phyloP scores from a whole-genome alignment of 2,797 vertebrate species.

The Alexandromys oeconomus region DNA sequence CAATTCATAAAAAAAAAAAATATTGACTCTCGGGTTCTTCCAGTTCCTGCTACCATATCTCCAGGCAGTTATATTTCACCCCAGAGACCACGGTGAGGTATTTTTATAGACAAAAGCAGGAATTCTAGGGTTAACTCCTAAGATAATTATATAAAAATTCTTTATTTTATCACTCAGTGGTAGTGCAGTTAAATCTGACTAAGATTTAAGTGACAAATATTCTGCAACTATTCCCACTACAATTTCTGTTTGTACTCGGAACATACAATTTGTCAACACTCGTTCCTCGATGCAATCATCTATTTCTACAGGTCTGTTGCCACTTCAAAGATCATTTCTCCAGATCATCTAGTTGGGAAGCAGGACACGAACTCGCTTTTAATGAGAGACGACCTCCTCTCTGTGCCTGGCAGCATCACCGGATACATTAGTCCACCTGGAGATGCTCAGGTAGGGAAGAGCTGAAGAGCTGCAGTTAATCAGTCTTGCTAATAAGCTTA shows the following conservation, averaged over 20 bases:
- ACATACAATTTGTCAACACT: neutral
- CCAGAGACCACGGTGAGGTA: neutral
- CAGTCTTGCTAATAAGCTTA: conserved; percentile 57
- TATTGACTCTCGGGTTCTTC: neutral
- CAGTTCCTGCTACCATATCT: neutral
- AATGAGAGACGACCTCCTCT: conserved; percentile 12
- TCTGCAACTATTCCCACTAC: neutral
- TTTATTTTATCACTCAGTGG: neutral
- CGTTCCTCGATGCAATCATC: neutral
- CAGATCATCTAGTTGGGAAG: neutral
- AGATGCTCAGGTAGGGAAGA: conserved; percentile 20
- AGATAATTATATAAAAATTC: neutral
- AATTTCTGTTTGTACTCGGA: neutral
- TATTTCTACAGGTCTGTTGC: neutral
- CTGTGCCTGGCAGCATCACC: neutral
- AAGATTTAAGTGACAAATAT: neutral
- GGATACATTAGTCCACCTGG: neutral
- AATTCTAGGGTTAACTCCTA: neutral
- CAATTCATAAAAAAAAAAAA: neutral
- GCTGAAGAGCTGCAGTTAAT: conserved; percentile 23
- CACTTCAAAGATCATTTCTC: neutral
- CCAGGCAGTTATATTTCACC: neutral
- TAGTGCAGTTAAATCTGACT: neutral
- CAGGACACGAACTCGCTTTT: neutral
- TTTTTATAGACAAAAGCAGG: neutral